Evolutionary conservation across 2,888 invertebrate species (phyloP).

Genomic region (Pammene fasciana): DNA sequence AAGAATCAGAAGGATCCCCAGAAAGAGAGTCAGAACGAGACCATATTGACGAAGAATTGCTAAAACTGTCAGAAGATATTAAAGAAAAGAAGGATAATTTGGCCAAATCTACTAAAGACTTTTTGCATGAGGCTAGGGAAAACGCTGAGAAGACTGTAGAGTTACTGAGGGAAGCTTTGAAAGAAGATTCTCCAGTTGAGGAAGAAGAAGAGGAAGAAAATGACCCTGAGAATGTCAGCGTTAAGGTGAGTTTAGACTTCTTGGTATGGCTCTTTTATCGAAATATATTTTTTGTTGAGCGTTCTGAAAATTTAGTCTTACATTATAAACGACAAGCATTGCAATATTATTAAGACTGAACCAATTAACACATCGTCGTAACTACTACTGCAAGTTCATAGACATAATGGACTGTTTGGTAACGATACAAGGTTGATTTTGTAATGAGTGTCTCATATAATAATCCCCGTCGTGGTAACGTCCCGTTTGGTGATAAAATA

Average conservation of each 20-base stretch:
- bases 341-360: too few relatives aligned
- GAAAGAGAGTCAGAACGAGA: conserved; percentile 45
- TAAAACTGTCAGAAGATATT: conserved; percentile 53
- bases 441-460: too few relatives aligned
- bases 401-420: too few relatives aligned
- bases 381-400: too few relatives aligned
- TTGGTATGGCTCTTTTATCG: not conserved
- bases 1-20: conserved; percentile 41
- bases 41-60: conserved; percentile 48
- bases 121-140: conserved; percentile 59
- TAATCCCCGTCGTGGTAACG: too few relatives aligned
- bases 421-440: too few relatives aligned
- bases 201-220: conserved; percentile 52
- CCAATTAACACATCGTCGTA: too few relatives aligned
- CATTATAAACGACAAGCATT: too few relatives aligned
- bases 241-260: conserved; percentile 65
- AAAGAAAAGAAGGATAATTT: conserved; percentile 57
- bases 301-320: too few relatives aligned
- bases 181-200: conserved; percentile 54
- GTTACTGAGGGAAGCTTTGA: conserved; percentile 70
- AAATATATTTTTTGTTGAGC: too few relatives aligned
- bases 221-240: conserved; percentile 59
- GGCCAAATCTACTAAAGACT: conserved; percentile 59
- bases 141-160: conserved; percentile 64
- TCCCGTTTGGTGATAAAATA: too few relatives aligned